Percentiles rank a stretch among this genome's conserved stretches.
phyloP scores from a whole-genome alignment of 2,888 invertebrate genomes.

The Mimachlamys varia region DNA sequence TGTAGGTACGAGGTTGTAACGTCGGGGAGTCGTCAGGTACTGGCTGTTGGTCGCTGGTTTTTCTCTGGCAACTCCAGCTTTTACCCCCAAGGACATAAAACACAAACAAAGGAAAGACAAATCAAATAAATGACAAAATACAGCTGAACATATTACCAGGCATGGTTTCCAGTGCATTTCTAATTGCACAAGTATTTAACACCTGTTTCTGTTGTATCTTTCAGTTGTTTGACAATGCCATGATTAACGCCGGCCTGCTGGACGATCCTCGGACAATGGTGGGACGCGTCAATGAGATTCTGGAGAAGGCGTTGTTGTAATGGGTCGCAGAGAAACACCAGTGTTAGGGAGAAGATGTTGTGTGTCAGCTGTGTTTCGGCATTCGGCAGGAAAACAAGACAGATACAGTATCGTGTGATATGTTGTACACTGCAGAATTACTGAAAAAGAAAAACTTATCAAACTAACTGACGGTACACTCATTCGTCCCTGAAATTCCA shows the following conservation, averaged over 20 bases:
- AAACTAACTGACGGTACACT: background rate
- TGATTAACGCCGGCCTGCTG: constrained; percentile 95
- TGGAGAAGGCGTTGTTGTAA: constrained; percentile 82
- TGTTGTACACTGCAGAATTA: background rate
- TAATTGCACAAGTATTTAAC: background rate
- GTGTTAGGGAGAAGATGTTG: background rate
- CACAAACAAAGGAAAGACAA: no score
- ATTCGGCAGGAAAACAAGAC: background rate
- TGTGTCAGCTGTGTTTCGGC: background rate
- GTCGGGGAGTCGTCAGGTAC: no score
- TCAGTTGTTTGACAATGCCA: constrained; percentile 94
- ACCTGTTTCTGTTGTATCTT: constrained; percentile 69
- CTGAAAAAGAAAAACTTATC: background rate
- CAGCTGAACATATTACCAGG: no score
- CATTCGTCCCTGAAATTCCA: no score
- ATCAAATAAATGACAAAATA: no score
- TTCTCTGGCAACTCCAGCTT: no score
- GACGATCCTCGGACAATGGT: constrained; percentile 94
- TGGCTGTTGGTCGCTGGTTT: no score
- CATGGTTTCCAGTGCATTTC: no score
- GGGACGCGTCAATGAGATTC: constrained; percentile 92
- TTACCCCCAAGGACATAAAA: no score
- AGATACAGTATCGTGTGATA: background rate
- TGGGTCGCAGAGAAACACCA: background rate
- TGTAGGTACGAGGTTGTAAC: no score